phyloP scores from a whole-genome alignment of 2,113 vertebrate genomes.

The Numida meleagris region DNA sequence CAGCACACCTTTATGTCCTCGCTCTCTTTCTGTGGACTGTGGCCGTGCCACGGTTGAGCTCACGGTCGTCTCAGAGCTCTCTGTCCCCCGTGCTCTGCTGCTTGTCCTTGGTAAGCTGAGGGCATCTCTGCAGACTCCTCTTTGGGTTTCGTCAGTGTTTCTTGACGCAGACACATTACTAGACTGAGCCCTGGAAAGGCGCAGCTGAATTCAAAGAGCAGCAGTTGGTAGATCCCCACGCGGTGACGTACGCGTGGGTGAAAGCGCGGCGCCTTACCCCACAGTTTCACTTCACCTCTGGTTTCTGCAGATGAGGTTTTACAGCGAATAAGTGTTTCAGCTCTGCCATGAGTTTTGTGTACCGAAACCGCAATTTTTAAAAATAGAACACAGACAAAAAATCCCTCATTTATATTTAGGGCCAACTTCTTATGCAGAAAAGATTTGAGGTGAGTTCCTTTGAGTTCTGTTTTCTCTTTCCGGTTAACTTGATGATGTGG shows the following conservation, averaged over 20 bases:
- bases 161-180: neutral
- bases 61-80: neutral
- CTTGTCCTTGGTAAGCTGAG: neutral
- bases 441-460: neutral
- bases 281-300: slow-evolving; percentile 29
- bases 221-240: neutral
- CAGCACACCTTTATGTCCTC: rapidly evolving
- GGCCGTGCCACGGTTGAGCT: rapidly evolving
- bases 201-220: neutral
- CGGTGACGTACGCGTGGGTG: neutral
- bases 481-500: neutral
- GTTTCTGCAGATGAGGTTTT: slow-evolving; percentile 16
- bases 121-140: neutral
- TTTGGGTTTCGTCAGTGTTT: neutral
- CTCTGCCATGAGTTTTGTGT: neutral
- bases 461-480: slow-evolving; percentile 51
- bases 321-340: neutral
- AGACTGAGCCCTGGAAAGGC: neutral
- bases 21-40: no score
- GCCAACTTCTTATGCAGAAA: neutral
- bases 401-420: slow-evolving; percentile 16
- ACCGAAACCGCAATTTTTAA: neutral
- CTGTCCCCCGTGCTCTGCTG: neutral
- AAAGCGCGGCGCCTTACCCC: neutral
- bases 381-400: slow-evolving; percentile 22